These are phyloP conservation scores for Urosaurus nigricauda DNA, from an alignment of 2,797 vertebrate species.

Conservation along the genomic window DNA sequence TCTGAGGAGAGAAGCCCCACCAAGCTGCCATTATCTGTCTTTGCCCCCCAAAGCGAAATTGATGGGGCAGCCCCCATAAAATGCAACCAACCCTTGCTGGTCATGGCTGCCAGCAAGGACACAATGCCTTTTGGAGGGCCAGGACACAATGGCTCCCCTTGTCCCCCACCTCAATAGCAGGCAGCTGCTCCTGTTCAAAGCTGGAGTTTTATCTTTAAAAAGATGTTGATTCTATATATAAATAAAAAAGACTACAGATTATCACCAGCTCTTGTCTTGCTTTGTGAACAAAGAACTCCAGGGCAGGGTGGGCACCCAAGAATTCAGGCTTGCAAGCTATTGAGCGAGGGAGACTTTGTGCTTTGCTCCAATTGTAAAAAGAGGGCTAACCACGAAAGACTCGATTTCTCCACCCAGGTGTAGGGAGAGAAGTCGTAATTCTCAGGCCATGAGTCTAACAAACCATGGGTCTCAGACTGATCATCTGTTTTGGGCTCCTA, in stretches of 20 bases:
- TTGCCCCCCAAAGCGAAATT: too few relatives aligned
- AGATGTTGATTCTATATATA: slow-evolving; percentile 43
- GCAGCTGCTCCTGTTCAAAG: background rate
- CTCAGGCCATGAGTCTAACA: too few relatives aligned
- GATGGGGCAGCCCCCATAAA: too few relatives aligned
- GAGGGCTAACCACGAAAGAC: background rate
- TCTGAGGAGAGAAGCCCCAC: background rate
- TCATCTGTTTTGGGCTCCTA: too few relatives aligned
- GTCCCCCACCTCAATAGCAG: background rate
- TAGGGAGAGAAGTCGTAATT: too few relatives aligned
- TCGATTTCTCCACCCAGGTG: too few relatives aligned
- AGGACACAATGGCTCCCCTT: too few relatives aligned
- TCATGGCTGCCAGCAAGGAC: background rate
- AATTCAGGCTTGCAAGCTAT: too few relatives aligned
- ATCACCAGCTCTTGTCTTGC: background rate
- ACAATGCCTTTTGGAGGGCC: background rate
- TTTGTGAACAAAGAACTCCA: background rate
- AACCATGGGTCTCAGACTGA: too few relatives aligned
- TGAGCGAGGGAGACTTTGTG: too few relatives aligned
- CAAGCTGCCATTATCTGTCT: background rate
- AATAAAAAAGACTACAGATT: slow-evolving; percentile 40
- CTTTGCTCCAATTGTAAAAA: too few relatives aligned
- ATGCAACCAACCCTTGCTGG: background rate
- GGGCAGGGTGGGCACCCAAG: background rate
- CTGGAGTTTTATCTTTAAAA: slow-evolving; percentile 36